Evolutionary conservation across 1,140 invertebrate species (phyloP).

Genomic region (Neelides sp.): DNA sequence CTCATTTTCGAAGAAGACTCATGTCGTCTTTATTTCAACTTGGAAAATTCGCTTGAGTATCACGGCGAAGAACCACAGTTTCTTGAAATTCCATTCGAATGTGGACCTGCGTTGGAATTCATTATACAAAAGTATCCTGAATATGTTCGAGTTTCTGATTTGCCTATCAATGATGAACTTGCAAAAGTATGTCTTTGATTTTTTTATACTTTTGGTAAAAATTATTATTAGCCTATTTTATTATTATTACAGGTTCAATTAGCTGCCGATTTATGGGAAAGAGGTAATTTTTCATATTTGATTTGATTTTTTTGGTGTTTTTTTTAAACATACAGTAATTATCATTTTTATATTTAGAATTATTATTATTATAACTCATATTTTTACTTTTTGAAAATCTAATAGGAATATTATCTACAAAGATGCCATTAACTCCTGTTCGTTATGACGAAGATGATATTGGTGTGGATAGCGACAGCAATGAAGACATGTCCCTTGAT

Average conservation of each 20-base stretch:
- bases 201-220: not conserved
- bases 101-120: constrained; percentile 53
- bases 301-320: constrained; percentile 37
- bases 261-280: constrained; percentile 55
- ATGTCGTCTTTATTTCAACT: constrained; percentile 59
- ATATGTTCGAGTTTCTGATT: constrained; percentile 54
- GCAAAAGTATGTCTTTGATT: constrained; percentile 43
- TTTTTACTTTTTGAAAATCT: too few species aligned
- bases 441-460: not conserved
- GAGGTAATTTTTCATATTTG: constrained; percentile 50
- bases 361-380: not conserved
- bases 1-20: constrained; percentile 54
- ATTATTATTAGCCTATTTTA: not conserved
- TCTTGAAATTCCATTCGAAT: constrained; percentile 54
- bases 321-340: not conserved
- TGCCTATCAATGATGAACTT: constrained; percentile 50
- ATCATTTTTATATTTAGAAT: not conserved
- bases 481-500: not conserved
- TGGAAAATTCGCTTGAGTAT: constrained; percentile 70
- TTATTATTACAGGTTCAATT: constrained; percentile 40
- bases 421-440: not conserved
- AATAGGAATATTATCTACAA: constrained; percentile 19
- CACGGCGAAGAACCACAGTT: constrained; percentile 65
- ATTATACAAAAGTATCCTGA: constrained; percentile 62
- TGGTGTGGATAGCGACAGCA: not conserved